Conservation (phyloP, 2,113 vertebrate genomes). For the Phylloscopus trochilus region DNA sequence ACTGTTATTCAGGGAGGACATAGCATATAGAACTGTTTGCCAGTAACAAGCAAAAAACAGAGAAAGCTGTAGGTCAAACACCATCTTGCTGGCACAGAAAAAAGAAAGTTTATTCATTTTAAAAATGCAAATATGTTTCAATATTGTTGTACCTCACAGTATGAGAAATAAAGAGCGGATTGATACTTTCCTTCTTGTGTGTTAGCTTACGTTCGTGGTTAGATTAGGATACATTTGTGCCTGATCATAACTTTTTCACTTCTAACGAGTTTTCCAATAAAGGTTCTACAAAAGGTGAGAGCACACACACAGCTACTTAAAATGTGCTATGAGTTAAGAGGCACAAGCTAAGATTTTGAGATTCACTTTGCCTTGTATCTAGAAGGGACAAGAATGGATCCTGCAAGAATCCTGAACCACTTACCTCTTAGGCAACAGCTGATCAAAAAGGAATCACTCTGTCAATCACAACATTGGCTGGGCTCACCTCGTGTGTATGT, state of each 20-base stretch:
- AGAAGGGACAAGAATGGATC: background rate
- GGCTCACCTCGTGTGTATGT: background rate
- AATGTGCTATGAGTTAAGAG: background rate
- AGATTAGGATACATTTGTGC: background rate
- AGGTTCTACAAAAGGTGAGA: background rate
- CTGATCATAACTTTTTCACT: background rate
- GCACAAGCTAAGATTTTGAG: background rate
- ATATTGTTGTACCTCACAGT: background rate
- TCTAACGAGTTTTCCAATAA: background rate
- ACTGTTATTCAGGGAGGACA: background rate
- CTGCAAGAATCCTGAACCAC: background rate
- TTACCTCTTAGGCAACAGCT: background rate
- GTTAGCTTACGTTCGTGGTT: background rate
- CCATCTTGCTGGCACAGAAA: background rate
- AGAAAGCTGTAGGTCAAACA: background rate
- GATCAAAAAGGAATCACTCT: background rate
- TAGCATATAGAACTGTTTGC: background rate
- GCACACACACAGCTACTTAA: background rate
- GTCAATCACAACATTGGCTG: background rate
- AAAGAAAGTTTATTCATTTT: background rate
- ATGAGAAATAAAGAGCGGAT: background rate
- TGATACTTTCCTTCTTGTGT: background rate
- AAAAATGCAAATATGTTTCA: background rate
- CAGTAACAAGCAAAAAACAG: background rate
- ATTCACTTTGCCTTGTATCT: background rate